Percentiles rank a stretch among this genome's conserved stretches.
Conservation (phyloP, 2,888 invertebrate genomes). For the Lacanobia oleracea region DNA sequence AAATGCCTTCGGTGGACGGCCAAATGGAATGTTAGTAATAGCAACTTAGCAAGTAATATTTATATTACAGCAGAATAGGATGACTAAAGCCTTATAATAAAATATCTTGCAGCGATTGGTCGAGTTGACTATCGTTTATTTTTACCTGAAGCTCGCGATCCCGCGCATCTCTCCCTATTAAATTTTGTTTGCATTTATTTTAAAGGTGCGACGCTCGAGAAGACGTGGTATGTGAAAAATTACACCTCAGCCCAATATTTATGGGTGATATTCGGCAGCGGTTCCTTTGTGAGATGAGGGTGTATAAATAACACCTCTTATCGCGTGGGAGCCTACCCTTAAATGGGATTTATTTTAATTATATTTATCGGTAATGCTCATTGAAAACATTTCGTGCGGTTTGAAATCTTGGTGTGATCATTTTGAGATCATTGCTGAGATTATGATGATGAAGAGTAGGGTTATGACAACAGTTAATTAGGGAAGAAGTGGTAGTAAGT, state of each 20-base stretch:
- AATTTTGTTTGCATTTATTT: slow-evolving; percentile 91
- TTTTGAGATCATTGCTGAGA: slow-evolving; percentile 65
- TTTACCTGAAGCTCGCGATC: slow-evolving; percentile 89
- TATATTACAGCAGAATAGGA: slow-evolving; percentile 68
- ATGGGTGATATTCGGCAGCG: slow-evolving; percentile 91
- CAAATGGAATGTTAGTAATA: slow-evolving; percentile 55
- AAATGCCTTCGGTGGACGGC: slow-evolving; percentile 39
- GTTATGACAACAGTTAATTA: slow-evolving; percentile 8
- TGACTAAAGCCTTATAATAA: slow-evolving; percentile 75
- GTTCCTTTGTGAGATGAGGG: slow-evolving; percentile 90
- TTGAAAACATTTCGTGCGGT: slow-evolving; percentile 68
- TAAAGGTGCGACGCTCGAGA: slow-evolving; percentile 90
- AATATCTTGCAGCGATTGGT: slow-evolving; percentile 86
- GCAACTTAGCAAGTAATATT: slow-evolving; percentile 69
- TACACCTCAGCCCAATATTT: slow-evolving; percentile 91
- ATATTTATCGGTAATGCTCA: slow-evolving; percentile 85
- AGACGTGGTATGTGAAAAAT: slow-evolving; percentile 91
- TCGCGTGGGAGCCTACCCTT: slow-evolving; percentile 90
- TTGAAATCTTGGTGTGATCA: slow-evolving; percentile 52
- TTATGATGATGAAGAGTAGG: slow-evolving; percentile 46
- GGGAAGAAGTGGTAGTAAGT: background rate
- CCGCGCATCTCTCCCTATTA: slow-evolving; percentile 91
- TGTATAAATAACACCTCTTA: slow-evolving; percentile 91
- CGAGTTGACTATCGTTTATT: slow-evolving; percentile 87
- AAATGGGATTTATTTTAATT: slow-evolving; percentile 90